Evolutionary conservation across 2,113 vertebrate species (phyloP), one percentile per base, ranked within the genome.

Genomic region (Lethenteron camtschaticum): DNA sequence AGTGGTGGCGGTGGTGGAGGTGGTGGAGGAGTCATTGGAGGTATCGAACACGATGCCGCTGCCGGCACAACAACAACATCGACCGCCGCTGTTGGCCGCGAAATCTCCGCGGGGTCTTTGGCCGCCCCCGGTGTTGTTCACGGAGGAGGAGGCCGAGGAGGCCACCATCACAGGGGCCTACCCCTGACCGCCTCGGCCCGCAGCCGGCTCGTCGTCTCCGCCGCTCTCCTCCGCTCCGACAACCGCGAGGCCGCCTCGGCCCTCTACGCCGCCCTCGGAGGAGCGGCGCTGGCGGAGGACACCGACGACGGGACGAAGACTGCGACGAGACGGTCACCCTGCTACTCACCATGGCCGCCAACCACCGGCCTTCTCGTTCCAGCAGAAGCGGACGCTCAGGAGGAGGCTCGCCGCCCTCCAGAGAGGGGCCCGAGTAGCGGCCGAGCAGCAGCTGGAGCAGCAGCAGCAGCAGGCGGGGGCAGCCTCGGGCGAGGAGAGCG

Each of bases 361-460:
- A 94, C 55, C 92, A 97, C 80, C 92, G 57, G 91, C 92, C 20
- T 92, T 97, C 74, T 87, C 86, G 55, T 97, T 97, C 77, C 90
- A 95, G 79, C 92, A 97, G 77, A 81, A 89, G 72, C 88, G 90
- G 76, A 85, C 82, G 10, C 80, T 96, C 72, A 75, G 87, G 58
- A 81, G 80, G 68, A 86, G 87, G 72, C 80, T 96, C 56, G 88
- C 90, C 20, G 77, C 81, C 59, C 82, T 88, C 58, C 81, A 88
- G 76, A 73, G 80, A 1, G 75, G 81, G 57, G 58, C 85, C 1
- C 79, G 79, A 58, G 79, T 76, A 68, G 78, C 78, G 68, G 79
- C 74, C 72, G 77, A 72, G 1, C 78, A 72, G 1, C 78, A 56
- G 70, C n/a, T 3, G 74, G 69, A 70, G 69, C 5, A 71, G 18